phyloP scores from a whole-genome alignment of 1,140 invertebrate genomes.

The Sitophilus oryzae region DNA sequence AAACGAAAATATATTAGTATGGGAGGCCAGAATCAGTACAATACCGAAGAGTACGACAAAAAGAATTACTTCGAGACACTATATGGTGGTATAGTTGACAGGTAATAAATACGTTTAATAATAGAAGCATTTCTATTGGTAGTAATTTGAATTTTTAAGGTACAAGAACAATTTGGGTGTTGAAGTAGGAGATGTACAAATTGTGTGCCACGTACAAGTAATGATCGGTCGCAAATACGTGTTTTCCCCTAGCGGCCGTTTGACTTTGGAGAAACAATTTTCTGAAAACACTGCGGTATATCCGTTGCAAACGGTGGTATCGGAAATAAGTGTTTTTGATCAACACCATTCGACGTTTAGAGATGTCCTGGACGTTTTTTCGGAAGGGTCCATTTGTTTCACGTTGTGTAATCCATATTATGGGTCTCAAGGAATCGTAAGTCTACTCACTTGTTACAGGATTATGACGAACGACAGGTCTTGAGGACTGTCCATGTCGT shows the following conservation, averaged over 20 bases:
- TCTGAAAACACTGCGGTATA: conserved; percentile 50
- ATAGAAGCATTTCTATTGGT: too few species aligned
- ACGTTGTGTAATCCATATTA: conserved; percentile 74
- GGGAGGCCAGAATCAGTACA: conserved; percentile 20
- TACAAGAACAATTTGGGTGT: conserved; percentile 64
- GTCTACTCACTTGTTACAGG: too few species aligned
- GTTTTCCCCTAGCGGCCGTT: conserved; percentile 49
- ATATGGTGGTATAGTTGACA: not conserved
- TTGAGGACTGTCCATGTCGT: too few species aligned
- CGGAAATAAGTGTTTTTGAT: conserved; percentile 52
- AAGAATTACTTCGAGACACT: not conserved
- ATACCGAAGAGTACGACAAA: conserved; percentile 16
- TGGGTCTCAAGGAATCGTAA: conserved; percentile 68
- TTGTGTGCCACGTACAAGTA: conserved; percentile 67
- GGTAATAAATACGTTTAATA: too few species aligned
- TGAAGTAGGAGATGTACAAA: conserved; percentile 61
- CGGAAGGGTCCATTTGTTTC: conserved; percentile 61
- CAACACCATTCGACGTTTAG: conserved; percentile 35
- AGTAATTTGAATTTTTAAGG: conserved; percentile 50
- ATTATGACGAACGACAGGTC: too few species aligned
- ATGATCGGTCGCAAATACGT: conserved; percentile 62
- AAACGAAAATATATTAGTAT: conserved; percentile 27
- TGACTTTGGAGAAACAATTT: conserved; percentile 69
- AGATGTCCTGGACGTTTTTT: conserved; percentile 66
- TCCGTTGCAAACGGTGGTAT: conserved; percentile 64